Percentiles rank a stretch among this genome's conserved stretches.
phyloP scores from a whole-genome alignment of 1,140 invertebrate species.

The Drosophila eugracilis region DNA sequence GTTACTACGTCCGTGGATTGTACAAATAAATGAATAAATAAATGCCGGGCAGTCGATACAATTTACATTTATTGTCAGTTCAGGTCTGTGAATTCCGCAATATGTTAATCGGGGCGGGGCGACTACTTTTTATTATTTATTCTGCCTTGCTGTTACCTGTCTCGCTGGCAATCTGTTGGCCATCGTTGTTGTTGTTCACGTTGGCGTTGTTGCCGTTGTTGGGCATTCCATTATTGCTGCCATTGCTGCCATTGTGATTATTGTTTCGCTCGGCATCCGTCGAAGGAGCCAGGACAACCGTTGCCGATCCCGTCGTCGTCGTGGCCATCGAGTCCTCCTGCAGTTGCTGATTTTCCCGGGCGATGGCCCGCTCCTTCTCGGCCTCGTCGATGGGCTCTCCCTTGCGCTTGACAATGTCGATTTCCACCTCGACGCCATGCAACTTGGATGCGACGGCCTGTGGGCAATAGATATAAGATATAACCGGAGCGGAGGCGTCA shows the following conservation, averaged over 20 bases:
- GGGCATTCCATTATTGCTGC: constrained; percentile 54
- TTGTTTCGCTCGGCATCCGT: constrained; percentile 67
- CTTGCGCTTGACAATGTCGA: constrained; percentile 94
- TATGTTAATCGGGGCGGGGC: constrained; percentile 38
- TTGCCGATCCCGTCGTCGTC: constrained; percentile 21
- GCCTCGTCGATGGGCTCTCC: constrained; percentile 87
- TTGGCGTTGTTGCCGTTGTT: constrained; percentile 45
- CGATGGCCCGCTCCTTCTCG: constrained; percentile 72
- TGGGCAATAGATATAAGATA: constrained; percentile 12
- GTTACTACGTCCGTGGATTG: background rate
- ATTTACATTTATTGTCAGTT: constrained; percentile 42
- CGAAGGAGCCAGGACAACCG: constrained; percentile 18
- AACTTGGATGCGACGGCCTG: constrained; percentile 96
- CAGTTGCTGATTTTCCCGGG: constrained; percentile 68
- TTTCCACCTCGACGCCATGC: constrained; percentile 95
- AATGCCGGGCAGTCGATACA: constrained; percentile 32
- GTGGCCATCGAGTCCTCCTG: constrained; percentile 44
- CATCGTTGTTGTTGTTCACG: constrained; percentile 78
- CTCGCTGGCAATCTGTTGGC: constrained; percentile 64
- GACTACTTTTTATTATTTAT: constrained; percentile 15
- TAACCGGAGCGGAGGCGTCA: constrained; percentile 6
- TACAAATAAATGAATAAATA: constrained; percentile 36
- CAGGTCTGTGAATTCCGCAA: constrained; percentile 24
- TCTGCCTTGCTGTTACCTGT: constrained; percentile 49
- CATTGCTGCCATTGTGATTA: constrained; percentile 74